A percentile compares a stretch with the other conserved stretches of the same genome.
Evolutionary conservation across 2,113 vertebrate species (phyloP).

Genomic region (Hydropotes inermis): DNA sequence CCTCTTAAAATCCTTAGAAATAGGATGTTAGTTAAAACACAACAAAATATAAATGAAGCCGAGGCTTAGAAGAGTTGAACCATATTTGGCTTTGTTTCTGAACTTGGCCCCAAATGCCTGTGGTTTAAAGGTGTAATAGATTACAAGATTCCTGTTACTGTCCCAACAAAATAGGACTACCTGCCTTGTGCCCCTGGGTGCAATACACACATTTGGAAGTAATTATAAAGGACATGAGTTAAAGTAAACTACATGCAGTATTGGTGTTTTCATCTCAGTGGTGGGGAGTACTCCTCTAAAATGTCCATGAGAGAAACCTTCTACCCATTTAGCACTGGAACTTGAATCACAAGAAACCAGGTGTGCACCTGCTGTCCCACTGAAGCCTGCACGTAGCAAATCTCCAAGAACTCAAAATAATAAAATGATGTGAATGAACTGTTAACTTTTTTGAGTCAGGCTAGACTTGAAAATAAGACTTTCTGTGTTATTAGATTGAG

Average conservation of each 20-base stretch:
- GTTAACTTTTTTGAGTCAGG: neutral
- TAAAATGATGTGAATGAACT: neutral
- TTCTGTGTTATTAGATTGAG: neutral
- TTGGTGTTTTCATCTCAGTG: neutral
- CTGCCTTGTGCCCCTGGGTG: neutral
- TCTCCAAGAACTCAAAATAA: neutral
- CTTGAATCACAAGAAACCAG: neutral
- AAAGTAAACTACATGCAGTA: neutral
- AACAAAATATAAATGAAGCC: conserved; percentile 35
- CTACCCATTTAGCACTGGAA: neutral
- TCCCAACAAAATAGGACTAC: conserved; percentile 15
- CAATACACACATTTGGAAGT: neutral
- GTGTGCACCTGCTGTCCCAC: neutral
- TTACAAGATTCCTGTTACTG: conserved; percentile 6
- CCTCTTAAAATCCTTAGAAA: conserved; percentile 55
- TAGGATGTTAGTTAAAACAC: conserved; percentile 50
- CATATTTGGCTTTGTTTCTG: conserved; percentile 46
- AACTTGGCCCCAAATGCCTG: conserved; percentile 17
- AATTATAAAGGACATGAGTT: neutral
- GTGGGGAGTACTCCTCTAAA: neutral
- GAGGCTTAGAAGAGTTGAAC: conserved; percentile 13
- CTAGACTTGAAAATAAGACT: neutral
- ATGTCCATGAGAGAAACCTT: neutral
- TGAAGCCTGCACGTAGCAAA: neutral
- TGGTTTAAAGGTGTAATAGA: conserved; percentile 23